Evolutionary conservation across 2,797 vertebrate genomes (phyloP), one percentile per base, ranked within the genome.

Genomic region (Miopithecus talapoin): DNA sequence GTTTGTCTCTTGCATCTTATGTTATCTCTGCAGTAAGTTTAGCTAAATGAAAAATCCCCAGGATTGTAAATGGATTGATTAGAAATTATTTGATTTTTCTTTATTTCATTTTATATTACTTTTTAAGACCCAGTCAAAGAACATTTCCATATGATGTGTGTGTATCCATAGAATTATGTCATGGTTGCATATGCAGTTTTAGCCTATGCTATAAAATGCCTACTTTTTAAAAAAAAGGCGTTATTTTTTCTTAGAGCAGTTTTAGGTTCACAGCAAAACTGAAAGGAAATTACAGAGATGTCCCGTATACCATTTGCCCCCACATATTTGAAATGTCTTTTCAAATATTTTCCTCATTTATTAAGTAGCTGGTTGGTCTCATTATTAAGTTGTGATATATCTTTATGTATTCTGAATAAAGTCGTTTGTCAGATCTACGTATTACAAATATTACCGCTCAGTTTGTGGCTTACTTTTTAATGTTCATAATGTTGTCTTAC

Each of bases 11-110:
- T 22, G 14, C 78, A 97, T 98, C 97, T 98, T 96, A 96, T 75
- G 97, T 98, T 98, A 97, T 93, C 95, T 97, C 98, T 98, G 88
- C 89, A 98, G 92, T 98, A 98, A 98, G 87, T 98, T 98, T 97
- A 95, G 84, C 84, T 98, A 91, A 97, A 97, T 98, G 86, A 97
- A 98, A 98, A 97, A 97, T 95, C 80, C 81, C 92, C 91, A 91
- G 94, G 90, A 98, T 98, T 91, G 91, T 98, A 98, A 98, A 97
- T 94, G 95, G 97, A 98, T 98, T 98, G 98, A 68, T n/a, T n/a
- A 68, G 97, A 95, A 88, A 86, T 97, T 97, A 68, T 68, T 68
- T 96, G 85, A 95, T 97, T 98, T 96, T 68, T 90, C 87, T 98
- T 98, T 97, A 95, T 98, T 98, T 98, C 78, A 89, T 96, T 98